These are phyloP conservation scores for Phenganax stokvisi DNA, from an alignment of 92 coral and sea anemone genomes.

Conservation along the genomic window DNA sequence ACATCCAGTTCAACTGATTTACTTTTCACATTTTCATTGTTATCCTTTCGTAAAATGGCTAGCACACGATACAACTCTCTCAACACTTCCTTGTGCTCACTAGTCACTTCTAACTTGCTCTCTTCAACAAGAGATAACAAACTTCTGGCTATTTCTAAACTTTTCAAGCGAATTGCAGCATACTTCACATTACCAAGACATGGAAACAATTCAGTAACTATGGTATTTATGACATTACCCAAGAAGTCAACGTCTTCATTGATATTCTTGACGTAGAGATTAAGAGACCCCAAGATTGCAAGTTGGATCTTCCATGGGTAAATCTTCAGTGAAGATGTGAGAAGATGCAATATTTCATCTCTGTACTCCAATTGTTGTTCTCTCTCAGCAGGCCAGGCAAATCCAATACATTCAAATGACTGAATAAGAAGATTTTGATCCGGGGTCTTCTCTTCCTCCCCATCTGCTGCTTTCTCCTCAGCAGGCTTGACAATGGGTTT, in stretches of 20 bases:
- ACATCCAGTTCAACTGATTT: constrained; percentile 23
- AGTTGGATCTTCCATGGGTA: constrained; percentile 93
- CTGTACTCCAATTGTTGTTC: constrained; percentile 14
- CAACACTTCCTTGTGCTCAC: constrained; percentile 15
- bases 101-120: neutral
- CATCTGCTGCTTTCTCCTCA: constrained; percentile 42
- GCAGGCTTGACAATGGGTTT: constrained; percentile 76
- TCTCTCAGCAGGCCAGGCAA: constrained; percentile 62
- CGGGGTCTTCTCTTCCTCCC: constrained; percentile 51
- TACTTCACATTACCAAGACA: constrained; percentile 32
- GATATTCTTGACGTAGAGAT: constrained; percentile 23
- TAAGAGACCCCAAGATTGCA: constrained; percentile 63
- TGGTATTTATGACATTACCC: neutral
- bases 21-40: constrained; percentile 14
- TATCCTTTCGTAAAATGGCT: constrained; percentile 23
- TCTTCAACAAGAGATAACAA: constrained; percentile 6
- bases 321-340: constrained; percentile 55
- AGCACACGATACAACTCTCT: constrained; percentile 10
- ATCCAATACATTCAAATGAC: constrained; percentile 75
- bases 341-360: constrained; percentile 19
- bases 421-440: constrained; percentile 61
- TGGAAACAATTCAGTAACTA: neutral
- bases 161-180: constrained; percentile 28
- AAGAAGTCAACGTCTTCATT: constrained; percentile 6
- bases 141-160: constrained; percentile 21